A percentile compares a stretch with the other conserved stretches of the same genome.
These are phyloP conservation scores for Colius striatus DNA, from an alignment of 2,113 vertebrate genomes.

Conservation along the genomic window DNA sequence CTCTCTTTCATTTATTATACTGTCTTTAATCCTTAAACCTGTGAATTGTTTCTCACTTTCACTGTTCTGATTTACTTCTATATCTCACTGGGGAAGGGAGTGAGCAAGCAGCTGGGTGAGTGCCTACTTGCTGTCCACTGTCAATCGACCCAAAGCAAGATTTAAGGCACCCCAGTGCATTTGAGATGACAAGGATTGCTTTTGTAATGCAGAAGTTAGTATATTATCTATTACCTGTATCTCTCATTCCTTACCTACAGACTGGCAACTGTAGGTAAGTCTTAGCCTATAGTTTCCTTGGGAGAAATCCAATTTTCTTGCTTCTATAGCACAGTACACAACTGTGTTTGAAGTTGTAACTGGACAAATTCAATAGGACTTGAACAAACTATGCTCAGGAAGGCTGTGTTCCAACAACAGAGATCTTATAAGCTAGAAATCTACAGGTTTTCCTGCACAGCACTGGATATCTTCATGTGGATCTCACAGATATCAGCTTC, in stretches of 20 bases:
- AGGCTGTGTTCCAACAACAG: neutral
- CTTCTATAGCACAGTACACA: neutral
- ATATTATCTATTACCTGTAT: neutral
- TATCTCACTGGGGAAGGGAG: neutral
- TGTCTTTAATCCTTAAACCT: neutral
- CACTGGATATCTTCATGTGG: neutral
- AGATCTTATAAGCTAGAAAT: neutral
- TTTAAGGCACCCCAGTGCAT: neutral
- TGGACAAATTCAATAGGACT: neutral
- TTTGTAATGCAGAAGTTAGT: neutral
- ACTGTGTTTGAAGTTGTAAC: neutral
- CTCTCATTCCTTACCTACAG: neutral
- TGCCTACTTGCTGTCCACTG: neutral
- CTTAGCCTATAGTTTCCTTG: neutral
- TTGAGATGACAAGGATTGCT: neutral
- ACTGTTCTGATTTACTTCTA: neutral
- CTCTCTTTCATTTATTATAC: neutral
- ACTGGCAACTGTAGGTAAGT: neutral
- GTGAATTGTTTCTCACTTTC: neutral
- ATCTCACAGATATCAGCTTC: neutral
- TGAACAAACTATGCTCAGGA: neutral
- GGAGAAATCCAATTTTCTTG: neutral
- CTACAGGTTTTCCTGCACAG: neutral
- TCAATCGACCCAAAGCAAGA: neutral
- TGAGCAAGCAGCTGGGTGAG: neutral